Conservation (phyloP, 23 tunicate species). For the Ascidia mentula region DNA sequence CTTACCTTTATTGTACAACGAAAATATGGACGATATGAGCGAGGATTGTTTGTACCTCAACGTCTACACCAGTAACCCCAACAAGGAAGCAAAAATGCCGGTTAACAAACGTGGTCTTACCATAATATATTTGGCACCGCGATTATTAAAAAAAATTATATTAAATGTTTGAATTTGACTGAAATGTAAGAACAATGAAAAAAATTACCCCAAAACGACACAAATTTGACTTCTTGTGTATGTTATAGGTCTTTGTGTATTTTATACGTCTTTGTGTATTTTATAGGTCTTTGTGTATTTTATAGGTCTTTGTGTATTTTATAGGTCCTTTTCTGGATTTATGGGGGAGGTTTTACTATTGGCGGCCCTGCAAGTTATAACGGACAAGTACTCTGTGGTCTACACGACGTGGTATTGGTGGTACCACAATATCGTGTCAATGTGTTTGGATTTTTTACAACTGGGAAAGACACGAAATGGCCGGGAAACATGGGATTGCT, state of each 20-base stretch:
- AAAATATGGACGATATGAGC: background rate
- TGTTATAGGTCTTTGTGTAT: no score
- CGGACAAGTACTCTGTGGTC: conserved; percentile 16
- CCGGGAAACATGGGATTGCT: conserved; percentile 53
- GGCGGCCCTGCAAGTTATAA: conserved; percentile 35
- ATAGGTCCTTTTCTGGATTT: conserved; percentile 61
- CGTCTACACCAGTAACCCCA: conserved; percentile 14
- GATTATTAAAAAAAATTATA: no score
- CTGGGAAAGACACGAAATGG: conserved; percentile 34
- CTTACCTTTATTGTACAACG: background rate
- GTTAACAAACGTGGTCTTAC: no score
- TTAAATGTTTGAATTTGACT: no score
- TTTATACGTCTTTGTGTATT: no score
- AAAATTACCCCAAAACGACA: no score
- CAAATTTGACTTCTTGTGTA: no score
- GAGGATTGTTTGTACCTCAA: conserved; percentile 12
- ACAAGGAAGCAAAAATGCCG: conserved; percentile 20
- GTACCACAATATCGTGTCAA: conserved; percentile 48
- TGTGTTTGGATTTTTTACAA: conserved; percentile 42
- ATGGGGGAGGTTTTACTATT: conserved; percentile 38
- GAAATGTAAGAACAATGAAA: no score
- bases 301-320: no score
- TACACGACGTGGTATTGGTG: conserved; percentile 64
- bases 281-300: no score
- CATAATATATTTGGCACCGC: no score